A percentile compares a stretch with the other conserved stretches of the same genome.
phyloP scores from a whole-genome alignment of 2,888 invertebrate species.

The Congeria kusceri region DNA sequence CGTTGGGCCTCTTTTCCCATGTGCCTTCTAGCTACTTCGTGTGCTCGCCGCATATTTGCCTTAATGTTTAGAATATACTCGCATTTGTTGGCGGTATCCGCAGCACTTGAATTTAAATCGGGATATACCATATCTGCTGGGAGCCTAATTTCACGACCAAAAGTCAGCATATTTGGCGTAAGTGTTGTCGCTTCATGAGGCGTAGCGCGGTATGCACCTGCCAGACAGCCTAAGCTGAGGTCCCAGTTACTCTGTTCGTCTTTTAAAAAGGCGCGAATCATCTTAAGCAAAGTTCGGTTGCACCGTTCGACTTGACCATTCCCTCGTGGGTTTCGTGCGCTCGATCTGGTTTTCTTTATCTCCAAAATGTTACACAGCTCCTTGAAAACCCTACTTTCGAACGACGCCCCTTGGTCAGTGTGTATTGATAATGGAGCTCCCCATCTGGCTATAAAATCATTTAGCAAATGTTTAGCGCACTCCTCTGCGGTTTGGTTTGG shows the following conservation, averaged over 20 bases:
- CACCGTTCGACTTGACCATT: constrained; percentile 51
- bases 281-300: constrained; percentile 38
- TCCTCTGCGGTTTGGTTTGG: constrained; percentile 32
- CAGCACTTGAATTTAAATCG: neutral
- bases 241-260: constrained; percentile 32
- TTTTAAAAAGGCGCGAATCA: constrained; percentile 45
- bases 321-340: constrained; percentile 35
- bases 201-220: constrained; percentile 51
- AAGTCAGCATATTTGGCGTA: constrained; percentile 54
- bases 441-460: constrained; percentile 29
- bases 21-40: constrained; percentile 5
- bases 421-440: constrained; percentile 24
- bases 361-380: constrained; percentile 21
- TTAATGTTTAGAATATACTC: constrained; percentile 1
- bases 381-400: constrained; percentile 25
- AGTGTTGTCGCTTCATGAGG: constrained; percentile 32
- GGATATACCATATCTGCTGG: constrained; percentile 39
- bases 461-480: constrained; percentile 21
- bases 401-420: constrained; percentile 36
- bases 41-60: constrained; percentile 16
- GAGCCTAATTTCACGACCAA: constrained; percentile 52
- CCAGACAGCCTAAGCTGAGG: constrained; percentile 34
- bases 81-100: neutral
- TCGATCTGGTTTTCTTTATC: constrained; percentile 47
- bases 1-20: constrained; percentile 13